Evolutionary conservation across 2,113 vertebrate genomes (phyloP).

Genomic region (Oncorhynchus mykiss): DNA sequence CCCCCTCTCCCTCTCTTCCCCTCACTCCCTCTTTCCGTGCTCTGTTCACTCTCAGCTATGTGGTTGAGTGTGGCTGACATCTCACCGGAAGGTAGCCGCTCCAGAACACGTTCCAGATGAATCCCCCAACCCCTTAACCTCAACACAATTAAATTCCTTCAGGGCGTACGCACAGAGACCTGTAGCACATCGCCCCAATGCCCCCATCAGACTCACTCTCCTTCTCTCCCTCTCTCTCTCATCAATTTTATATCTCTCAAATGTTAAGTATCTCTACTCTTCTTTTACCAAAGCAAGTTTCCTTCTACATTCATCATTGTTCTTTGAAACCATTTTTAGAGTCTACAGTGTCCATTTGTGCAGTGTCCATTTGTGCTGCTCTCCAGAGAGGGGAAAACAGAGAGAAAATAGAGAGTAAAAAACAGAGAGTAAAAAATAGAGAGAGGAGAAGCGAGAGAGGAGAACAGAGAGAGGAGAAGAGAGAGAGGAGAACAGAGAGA

Average conservation of each 20-base stretch:
- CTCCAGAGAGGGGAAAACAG: not conserved
- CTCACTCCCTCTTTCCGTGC: not conserved
- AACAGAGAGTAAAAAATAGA: too few species aligned
- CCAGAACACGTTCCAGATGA: slow-evolving; percentile 3
- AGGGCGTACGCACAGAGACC: not conserved
- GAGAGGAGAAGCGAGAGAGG: too few species aligned
- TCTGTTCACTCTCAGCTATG: slow-evolving; percentile 14
- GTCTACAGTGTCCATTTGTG: not conserved
- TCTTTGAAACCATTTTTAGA: not conserved
- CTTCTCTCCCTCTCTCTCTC: not conserved
- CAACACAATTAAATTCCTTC: not conserved
- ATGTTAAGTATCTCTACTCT: not conserved
- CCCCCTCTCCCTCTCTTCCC: not conserved
- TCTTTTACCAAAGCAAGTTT: not conserved
- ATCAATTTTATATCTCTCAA: not conserved
- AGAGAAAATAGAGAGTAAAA: too few species aligned
- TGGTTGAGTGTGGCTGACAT: slow-evolving; percentile 23
- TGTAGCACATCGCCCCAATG: not conserved
- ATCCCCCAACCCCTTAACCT: slow-evolving; percentile 3
- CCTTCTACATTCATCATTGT: not conserved
- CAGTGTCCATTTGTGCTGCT: not conserved
- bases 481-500: too few species aligned
- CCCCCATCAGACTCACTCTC: not conserved
- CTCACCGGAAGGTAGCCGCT: not conserved
- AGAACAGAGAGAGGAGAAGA: too few species aligned